Percentiles rank a stretch among this genome's conserved stretches.
Evolutionary conservation across 1,140 invertebrate genomes (phyloP).

Genomic region (Lepidurus couesii): DNA sequence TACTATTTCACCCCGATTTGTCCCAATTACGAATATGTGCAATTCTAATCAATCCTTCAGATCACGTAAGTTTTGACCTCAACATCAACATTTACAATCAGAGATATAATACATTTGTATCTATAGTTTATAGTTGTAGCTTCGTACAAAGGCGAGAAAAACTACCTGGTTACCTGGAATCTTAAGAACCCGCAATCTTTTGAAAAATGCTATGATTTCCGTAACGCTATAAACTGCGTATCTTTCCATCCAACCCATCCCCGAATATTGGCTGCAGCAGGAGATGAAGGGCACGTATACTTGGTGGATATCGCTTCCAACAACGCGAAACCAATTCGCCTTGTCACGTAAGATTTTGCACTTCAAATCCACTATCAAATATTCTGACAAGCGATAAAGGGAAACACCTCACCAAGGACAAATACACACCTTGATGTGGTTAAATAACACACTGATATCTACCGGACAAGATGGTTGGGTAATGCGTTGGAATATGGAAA

Average conservation of each 20-base stretch:
- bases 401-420: background rate
- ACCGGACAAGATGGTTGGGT: background rate
- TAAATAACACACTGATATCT: background rate
- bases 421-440: background rate
- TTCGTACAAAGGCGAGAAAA: background rate
- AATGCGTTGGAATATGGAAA: conserved; percentile 6
- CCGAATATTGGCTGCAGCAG: background rate
- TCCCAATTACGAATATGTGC: background rate
- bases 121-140: background rate
- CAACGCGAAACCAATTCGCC: background rate
- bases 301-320: background rate
- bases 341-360: background rate
- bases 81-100: background rate
- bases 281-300: background rate
- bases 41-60: background rate
- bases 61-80: background rate
- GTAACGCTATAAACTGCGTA: background rate
- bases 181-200: background rate
- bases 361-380: background rate
- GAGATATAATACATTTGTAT: background rate
- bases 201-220: background rate
- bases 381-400: background rate
- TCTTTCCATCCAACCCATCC: background rate
- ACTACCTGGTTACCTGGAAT: background rate
- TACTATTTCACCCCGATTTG: background rate